Base-by-base conservation (phyloP, 2,113 vertebrate species). In the Argyrosomus japonicus region DNA sequence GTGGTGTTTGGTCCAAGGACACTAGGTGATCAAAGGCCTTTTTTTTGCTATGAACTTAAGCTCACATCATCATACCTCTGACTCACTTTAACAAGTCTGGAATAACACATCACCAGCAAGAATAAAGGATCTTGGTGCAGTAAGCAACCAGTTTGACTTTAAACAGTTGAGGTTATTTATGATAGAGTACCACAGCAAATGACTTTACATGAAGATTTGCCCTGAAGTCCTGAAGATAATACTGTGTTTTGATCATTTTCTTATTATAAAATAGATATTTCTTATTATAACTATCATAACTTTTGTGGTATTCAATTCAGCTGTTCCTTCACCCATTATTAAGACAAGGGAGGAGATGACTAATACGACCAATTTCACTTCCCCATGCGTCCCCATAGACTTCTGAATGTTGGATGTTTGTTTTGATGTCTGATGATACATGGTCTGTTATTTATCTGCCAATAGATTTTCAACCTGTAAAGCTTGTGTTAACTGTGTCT, bases 1-100 rank as follows among this genome's bases (percentile, higher is more conserved):
- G 21, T 67, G 15, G 7, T 56, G 71, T 82, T 83, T 76, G 61
- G 23, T 67, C 27, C 36, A 73, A 70, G 68, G 57, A 54, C 43
- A 54, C 0, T 0, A 25, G 18, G 6, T 81, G 77, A 78, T 68
- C 78, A 86, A 81, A 73, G 68, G 19, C 36, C 19, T 11, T 56
- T 70, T 32, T 73, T 63, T 29, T 47, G 7, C 63, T 25, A 6
- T 48, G 25, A 40, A 63, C n/a, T 19, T 51, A 3, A 73, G 13
- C 19, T 72, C 25, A 27, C 19, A 63, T 68, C 1, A 5, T 63
- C 57, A 56, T 21, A 63, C 56, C 12, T 63, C 21, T 61, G 57
- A 68, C 29, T 84, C 54, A 70, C 51, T 57, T 11, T 40, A 56
- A 77, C 50, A 62, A n/a, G 40, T 62, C 43, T 62, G 48, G 23